phyloP scores from a whole-genome alignment of 2,113 vertebrate species.

The Psilopogon haemacephalus region DNA sequence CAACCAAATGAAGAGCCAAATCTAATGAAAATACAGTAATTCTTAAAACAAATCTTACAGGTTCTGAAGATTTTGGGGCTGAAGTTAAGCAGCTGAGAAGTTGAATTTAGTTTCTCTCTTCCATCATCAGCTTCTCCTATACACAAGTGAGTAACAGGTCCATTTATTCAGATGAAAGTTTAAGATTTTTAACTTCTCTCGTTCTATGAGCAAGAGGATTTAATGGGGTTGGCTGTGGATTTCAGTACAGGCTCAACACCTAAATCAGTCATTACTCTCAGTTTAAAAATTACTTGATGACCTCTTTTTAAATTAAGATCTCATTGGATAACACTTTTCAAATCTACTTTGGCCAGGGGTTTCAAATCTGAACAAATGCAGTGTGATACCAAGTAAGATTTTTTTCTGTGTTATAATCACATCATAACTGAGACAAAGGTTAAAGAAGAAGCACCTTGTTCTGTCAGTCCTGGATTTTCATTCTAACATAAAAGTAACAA shows the following conservation, averaged over 20 bases:
- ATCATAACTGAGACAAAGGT: not conserved
- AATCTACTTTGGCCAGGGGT: not conserved
- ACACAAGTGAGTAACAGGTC: not conserved
- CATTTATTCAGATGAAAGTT: not conserved
- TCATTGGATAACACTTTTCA: not conserved
- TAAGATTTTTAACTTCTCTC: not conserved
- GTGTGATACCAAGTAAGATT: not conserved
- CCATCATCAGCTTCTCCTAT: not conserved
- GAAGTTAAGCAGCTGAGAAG: not conserved
- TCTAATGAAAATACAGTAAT: not conserved
- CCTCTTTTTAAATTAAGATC: not conserved
- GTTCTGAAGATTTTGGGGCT: not conserved
- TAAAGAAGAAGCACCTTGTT: not conserved
- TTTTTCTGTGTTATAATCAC: not conserved
- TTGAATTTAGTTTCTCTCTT: not conserved
- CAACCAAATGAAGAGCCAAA: not conserved
- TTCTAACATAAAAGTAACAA: not conserved
- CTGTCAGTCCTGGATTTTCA: not conserved
- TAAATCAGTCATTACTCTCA: not conserved
- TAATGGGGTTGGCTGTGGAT: not conserved
- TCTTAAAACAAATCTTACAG: not conserved
- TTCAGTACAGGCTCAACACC: not conserved
- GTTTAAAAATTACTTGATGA: not conserved
- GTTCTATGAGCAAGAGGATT: not conserved
- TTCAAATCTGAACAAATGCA: not conserved